These are phyloP conservation scores for Enteromius fasciolatus DNA, from an alignment of 2,797 vertebrate species.

Conservation along the genomic window DNA sequence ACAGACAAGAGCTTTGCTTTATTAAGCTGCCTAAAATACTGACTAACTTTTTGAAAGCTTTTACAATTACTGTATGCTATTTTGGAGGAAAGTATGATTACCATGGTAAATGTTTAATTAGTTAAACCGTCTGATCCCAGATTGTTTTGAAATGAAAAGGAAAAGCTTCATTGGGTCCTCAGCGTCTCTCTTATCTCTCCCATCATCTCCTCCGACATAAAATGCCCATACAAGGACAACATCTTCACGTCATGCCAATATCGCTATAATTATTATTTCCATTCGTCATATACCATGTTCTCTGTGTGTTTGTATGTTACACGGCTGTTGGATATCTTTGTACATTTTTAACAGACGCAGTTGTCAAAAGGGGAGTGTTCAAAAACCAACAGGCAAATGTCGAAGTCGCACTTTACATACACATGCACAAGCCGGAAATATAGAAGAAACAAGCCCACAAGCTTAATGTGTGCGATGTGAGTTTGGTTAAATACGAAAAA, in stretches of 20 bases:
- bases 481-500: not conserved
- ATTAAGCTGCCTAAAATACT: not conserved
- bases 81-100: not conserved
- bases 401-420: constrained; percentile 6
- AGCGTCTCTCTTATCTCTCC: not conserved
- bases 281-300: not conserved
- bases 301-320: not conserved
- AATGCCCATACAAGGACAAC: constrained; percentile 37
- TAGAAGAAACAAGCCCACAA: not conserved
- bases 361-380: constrained; percentile 52
- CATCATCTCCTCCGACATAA: not conserved
- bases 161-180: not conserved
- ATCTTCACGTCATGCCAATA: not conserved
- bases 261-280: not conserved
- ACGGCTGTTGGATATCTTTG: not conserved
- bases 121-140: not conserved
- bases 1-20: not conserved
- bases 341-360: not conserved
- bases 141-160: not conserved
- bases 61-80: not conserved
- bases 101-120: not conserved
- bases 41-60: not conserved
- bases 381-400: constrained; percentile 10
- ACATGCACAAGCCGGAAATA: constrained; percentile 32
- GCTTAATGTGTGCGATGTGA: not conserved